Percentiles rank a stretch among this genome's conserved stretches.
phyloP scores from a whole-genome alignment of 2,113 vertebrate species.

The Strigops habroptila region DNA sequence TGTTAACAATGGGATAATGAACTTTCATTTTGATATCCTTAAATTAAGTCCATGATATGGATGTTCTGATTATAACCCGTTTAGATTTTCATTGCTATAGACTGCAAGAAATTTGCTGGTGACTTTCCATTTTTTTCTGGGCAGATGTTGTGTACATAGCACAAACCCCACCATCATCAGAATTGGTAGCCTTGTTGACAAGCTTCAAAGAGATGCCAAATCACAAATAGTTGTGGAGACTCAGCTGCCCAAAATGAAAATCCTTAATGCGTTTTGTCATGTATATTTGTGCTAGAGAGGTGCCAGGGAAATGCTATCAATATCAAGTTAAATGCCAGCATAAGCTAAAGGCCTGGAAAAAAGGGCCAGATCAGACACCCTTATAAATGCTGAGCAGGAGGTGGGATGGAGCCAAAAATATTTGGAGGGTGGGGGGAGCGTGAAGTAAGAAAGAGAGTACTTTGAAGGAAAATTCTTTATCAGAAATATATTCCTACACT shows the following conservation, averaged over 20 bases:
- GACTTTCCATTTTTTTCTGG: not conserved
- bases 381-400: not conserved
- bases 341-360: not conserved
- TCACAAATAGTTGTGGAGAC: not conserved
- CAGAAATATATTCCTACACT: not conserved
- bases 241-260: not conserved
- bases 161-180: not conserved
- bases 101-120: not conserved
- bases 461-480: not conserved
- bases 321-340: not conserved
- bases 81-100: not conserved
- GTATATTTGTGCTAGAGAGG: not conserved
- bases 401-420: not conserved
- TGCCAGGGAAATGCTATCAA: not conserved
- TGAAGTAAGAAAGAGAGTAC: not conserved
- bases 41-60: not conserved
- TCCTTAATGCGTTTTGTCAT: not conserved
- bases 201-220: not conserved
- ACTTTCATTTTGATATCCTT: not conserved
- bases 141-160: not conserved
- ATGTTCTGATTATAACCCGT: not conserved
- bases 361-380: not conserved
- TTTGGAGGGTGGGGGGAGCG: no score
- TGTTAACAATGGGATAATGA: not conserved
- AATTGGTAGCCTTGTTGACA: not conserved